phyloP scores from a whole-genome alignment of 1,140 invertebrate species.

The Phymastichus coffea region DNA sequence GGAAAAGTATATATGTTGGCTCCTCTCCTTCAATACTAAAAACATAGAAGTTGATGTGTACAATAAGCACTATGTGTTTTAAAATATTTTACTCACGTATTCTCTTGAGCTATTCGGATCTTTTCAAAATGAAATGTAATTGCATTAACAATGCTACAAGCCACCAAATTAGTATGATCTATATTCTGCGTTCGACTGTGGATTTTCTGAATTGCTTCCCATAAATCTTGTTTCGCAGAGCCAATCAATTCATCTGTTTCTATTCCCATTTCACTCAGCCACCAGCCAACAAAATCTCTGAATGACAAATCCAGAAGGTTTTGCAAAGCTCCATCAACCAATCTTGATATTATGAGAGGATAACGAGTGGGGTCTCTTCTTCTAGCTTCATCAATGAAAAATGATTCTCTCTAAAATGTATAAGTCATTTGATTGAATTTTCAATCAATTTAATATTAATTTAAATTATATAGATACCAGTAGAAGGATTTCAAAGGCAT shows the following conservation, averaged over 20 bases:
- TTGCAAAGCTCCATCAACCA: conserved; percentile 79
- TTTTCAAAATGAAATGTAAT: conserved; percentile 84
- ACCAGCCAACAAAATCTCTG: conserved; percentile 75
- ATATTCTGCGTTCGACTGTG: conserved; percentile 71
- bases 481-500: conserved; percentile 19
- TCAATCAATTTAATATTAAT: background rate
- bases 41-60: too few relatives aligned
- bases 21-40: conserved; percentile 61
- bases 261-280: conserved; percentile 70
- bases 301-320: conserved; percentile 79
- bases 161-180: conserved; percentile 80
- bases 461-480: conserved; percentile 7
- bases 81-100: conserved; percentile 70
- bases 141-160: conserved; percentile 76
- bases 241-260: conserved; percentile 61
- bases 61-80: too few relatives aligned
- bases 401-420: conserved; percentile 12
- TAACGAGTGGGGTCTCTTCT: conserved; percentile 53
- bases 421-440: background rate
- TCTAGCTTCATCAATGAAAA: conserved; percentile 4
- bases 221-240: conserved; percentile 77
- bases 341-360: conserved; percentile 73
- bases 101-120: conserved; percentile 73
- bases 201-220: conserved; percentile 76
- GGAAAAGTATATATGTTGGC: conserved; percentile 73